Base-by-base conservation (phyloP, 2,888 invertebrate genomes). In the Chironomus tentans region DNA sequence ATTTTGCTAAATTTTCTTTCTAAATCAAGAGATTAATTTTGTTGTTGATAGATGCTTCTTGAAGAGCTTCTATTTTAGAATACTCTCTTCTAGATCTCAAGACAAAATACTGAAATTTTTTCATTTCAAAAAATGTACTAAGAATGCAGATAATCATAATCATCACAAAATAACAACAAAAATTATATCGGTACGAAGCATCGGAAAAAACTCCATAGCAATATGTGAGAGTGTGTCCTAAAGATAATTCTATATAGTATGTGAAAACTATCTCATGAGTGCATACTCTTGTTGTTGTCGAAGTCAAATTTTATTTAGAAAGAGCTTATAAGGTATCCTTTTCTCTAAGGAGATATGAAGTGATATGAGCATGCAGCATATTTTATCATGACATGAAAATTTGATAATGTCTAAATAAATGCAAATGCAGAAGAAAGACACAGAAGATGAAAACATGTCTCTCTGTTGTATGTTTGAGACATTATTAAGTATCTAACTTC, bases 181-280 rank as follows among this genome's bases (percentile, higher is more conserved):
- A 28, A 28, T 4, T 1, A 28, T 28, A 28, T 28, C 28, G 28
- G 28, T 28, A 28, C 28, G 28, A 28, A 28, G 28, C 5, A 28
- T 28, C 28, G 28, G 28, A 28, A 28, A 5, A 28, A 28, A 28
- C 3, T 4, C 28, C 5, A 3, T 5, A 28, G 28, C 28, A 28
- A 28, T 28, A 28, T 28, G 28, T 28, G 28, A 28, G 28, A 28
- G 3, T 28, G 28, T 65, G 62, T 13, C 62, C 22, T 24, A 65
- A 65, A 65, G 21, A 65, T 65, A 15, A 65, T 65, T 65, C 21
- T 65, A 3, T 50, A 21, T 21, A 65, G 21, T 13, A 65, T 65
- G 62, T 65, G 62, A 65, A 65, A 65, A 65, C 62, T 65, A 65
- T 18, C 62, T 65, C 62, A 65, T 65, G n/a, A 65, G 62, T 22